phyloP scores from a whole-genome alignment of 2,888 invertebrate genomes.

The Catocala fraxini region DNA sequence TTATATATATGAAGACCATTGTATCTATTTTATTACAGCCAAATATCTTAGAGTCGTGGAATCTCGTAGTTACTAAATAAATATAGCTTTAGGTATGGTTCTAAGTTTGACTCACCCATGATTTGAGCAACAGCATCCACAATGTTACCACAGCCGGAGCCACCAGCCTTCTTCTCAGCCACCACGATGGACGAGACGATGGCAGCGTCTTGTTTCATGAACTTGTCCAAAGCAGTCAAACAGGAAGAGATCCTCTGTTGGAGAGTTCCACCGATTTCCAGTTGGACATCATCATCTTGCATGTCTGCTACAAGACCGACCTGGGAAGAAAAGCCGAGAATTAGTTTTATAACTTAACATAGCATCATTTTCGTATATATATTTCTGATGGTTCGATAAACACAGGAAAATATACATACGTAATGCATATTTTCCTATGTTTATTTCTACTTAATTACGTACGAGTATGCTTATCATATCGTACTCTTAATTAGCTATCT shows the following conservation, averaged over 20 bases:
- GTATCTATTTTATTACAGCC: too few species aligned
- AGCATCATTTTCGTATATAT: too few species aligned
- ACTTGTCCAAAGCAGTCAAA: slow-evolving; percentile 90
- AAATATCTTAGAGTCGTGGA: too few species aligned
- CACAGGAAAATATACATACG: too few species aligned
- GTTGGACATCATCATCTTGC: slow-evolving; percentile 90
- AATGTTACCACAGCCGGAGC: slow-evolving; percentile 89
- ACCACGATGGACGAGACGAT: slow-evolving; percentile 95
- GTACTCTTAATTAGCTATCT: too few species aligned
- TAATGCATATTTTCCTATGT: too few species aligned
- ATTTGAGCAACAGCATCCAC: slow-evolving; percentile 92
- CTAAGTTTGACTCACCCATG: slow-evolving; percentile 77
- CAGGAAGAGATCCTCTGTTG: slow-evolving; percentile 96
- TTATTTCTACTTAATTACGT: too few species aligned
- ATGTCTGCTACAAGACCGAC: slow-evolving; percentile 93
- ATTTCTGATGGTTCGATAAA: too few species aligned
- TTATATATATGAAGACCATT: too few species aligned
- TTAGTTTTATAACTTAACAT: not conserved
- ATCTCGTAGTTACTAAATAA: too few species aligned
- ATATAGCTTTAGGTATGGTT: too few species aligned
- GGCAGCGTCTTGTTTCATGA: slow-evolving; percentile 91
- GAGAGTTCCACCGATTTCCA: slow-evolving; percentile 93
- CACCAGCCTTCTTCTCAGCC: slow-evolving; percentile 92
- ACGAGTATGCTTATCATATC: too few species aligned
- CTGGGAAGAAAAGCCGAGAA: slow-evolving; percentile 46